Base-by-base conservation (phyloP, 1,140 invertebrate genomes). In the Penaeus indicus region DNA sequence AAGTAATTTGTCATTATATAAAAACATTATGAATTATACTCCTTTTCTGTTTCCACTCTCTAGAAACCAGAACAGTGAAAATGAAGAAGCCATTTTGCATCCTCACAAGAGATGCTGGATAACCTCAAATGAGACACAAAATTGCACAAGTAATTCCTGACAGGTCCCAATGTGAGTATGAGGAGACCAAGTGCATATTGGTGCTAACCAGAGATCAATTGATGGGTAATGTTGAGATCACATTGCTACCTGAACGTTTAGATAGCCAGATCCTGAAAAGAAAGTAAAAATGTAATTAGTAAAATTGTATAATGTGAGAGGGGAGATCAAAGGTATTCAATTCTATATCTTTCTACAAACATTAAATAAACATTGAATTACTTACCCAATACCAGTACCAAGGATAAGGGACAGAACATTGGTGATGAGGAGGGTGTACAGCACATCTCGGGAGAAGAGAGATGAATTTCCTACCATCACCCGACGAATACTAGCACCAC, bases 301-400 rank as follows among this genome's bases (percentile, higher is more conserved):
- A 7, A 91, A 84, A 21, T 80, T 80, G 21, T 75, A 75, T 7
- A 10, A 27, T 27, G 25, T 5, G 10, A 75, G 25, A 75, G 18
- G n/a, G 25, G 72, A 75, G 19, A 75, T 54, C 10, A 54, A 13
- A 54, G 16, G 54, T 54, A 54, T 54, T 54, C 54, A 54, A 54
- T 1, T 8, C 5, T 8, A 42, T 42, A 42, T 42, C 38, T 3
- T 42, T 54, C 10, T 54, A 16, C 16, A 54, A 54, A 8, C 54
- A 54, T 13, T 13, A 13, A 0, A 54, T 13, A 54, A 54, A 54
- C 16, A 54, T 1, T 54, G 16, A 54, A 54, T 54, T 54, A 85
- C 93, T 94, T 94, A 97, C 96, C 97, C 97, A 92, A 98, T 95
- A 80, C 97, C 97, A 90, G 97, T 96, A 77, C 97, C 97, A 90